These are phyloP conservation scores for Megalops atlanticus DNA, from an alignment of 2,113 vertebrate species.

Conservation along the genomic window DNA sequence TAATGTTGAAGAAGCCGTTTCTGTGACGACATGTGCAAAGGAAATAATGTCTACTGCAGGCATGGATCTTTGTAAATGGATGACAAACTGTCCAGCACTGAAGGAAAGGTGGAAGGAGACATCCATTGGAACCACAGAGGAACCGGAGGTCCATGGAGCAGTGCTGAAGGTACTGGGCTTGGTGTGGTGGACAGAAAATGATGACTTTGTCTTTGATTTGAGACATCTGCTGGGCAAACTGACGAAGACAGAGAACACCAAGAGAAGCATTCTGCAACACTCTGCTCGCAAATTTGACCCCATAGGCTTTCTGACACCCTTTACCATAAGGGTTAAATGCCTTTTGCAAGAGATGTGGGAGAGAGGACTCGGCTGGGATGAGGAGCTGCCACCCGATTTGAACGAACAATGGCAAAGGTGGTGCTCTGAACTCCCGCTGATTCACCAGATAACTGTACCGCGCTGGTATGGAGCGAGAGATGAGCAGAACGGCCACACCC, in stretches of 20 bases:
- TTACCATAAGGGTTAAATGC: slow-evolving; percentile 33
- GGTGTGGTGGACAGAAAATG: no score
- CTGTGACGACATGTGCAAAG: slow-evolving; percentile 28
- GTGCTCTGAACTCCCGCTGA: slow-evolving; percentile 37
- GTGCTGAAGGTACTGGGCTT: slow-evolving; percentile 37
- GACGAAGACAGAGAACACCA: slow-evolving; percentile 12
- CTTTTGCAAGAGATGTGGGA: slow-evolving; percentile 40
- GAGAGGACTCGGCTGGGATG: slow-evolving; percentile 24
- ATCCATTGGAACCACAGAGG: neutral
- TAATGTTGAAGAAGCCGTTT: slow-evolving; percentile 12
- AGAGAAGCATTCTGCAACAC: slow-evolving; percentile 26
- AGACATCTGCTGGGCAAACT: neutral
- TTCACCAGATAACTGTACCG: slow-evolving; percentile 29
- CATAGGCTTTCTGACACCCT: slow-evolving; percentile 29
- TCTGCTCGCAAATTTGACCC: slow-evolving; percentile 29
- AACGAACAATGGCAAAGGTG: slow-evolving; percentile 31
- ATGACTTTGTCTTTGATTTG: no score
- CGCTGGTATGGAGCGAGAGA: slow-evolving; percentile 26
- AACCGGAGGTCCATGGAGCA: slow-evolving; percentile 6
- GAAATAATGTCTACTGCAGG: slow-evolving; percentile 15
- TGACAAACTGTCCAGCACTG: slow-evolving; percentile 30
- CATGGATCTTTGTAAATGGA: slow-evolving; percentile 32
- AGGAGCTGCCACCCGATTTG: slow-evolving; percentile 30
- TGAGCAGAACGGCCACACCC: neutral
- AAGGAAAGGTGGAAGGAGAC: slow-evolving; percentile 24